Evolutionary conservation across 2,797 vertebrate genomes (phyloP).

Genomic region (Arctocebus calabarensis): DNA sequence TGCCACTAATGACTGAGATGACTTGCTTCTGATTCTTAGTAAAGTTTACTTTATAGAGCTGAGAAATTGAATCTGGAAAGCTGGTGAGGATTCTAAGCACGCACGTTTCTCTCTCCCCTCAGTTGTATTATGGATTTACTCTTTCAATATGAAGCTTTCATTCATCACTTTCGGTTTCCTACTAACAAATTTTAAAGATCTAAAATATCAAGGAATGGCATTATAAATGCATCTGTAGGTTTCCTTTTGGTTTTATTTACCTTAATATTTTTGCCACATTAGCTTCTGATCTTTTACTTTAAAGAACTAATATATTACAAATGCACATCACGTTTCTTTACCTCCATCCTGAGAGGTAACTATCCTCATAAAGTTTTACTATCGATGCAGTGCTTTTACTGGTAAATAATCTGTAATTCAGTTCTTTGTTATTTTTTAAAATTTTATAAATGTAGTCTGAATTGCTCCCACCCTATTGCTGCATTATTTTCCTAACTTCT

Average conservation of each 20-base stretch:
- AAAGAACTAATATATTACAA: not conserved
- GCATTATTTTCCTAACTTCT: not conserved
- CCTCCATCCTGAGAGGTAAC: not conserved
- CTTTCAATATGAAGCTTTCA: not conserved
- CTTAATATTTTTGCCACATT: conserved; percentile 11
- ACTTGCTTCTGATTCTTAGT: not conserved
- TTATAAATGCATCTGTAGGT: not conserved
- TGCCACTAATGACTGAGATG: not conserved
- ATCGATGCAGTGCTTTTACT: not conserved
- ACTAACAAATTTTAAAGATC: not conserved
- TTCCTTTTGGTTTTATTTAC: not conserved
- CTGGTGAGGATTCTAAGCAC: not conserved
- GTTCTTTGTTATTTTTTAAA: not conserved
- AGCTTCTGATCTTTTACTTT: not conserved
- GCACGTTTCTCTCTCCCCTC: not conserved
- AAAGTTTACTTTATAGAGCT: not conserved
- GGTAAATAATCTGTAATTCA: not conserved
- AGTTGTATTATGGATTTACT: not conserved
- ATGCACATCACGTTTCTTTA: not conserved
- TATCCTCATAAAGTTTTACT: not conserved
- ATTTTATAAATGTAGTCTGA: not conserved
- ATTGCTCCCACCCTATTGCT: accelerated
- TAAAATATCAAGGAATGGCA: not conserved
- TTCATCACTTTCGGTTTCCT: not conserved
- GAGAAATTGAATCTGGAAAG: not conserved